Evolutionary conservation across 2,888 invertebrate genomes (phyloP).

Genomic region (Meteorus colon): DNA sequence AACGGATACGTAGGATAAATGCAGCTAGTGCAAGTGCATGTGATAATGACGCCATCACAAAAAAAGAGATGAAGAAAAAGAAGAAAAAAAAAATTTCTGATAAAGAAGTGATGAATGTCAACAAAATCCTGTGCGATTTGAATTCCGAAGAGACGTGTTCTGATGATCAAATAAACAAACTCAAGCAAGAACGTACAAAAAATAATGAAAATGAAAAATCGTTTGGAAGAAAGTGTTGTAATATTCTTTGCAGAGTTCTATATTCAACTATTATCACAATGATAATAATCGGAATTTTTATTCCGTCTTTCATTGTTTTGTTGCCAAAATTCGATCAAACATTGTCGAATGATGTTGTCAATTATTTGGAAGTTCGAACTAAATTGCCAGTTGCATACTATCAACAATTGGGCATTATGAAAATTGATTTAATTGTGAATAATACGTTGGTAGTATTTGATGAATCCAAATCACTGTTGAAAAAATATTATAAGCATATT

Average conservation of each 20-base stretch:
- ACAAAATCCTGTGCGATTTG: conserved; percentile 35
- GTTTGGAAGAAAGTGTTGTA: conserved; percentile 50
- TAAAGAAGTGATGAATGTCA: conserved; percentile 50
- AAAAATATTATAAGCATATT: conserved; percentile 50
- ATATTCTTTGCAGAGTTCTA: conserved; percentile 52
- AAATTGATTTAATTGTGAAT: conserved; percentile 49
- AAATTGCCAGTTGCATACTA: conserved; percentile 61
- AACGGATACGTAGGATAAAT: conserved; percentile 62
- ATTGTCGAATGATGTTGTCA: conserved; percentile 55
- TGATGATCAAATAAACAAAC: conserved; percentile 24
- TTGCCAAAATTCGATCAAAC: conserved; percentile 59
- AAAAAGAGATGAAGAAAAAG: conserved; percentile 60
- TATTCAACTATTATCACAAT: conserved; percentile 52
- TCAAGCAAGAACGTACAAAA: conserved; percentile 41
- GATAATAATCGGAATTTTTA: conserved; percentile 50
- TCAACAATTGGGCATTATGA: conserved; percentile 54
- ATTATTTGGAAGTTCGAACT: conserved; percentile 58
- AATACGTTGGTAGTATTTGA: conserved; percentile 50
- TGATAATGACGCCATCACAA: conserved; percentile 37
- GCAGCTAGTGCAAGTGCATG: conserved; percentile 52
- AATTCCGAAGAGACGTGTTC: conserved; percentile 11
- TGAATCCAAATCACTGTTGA: conserved; percentile 50
- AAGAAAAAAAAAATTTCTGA: conserved; percentile 59
- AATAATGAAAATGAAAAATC: conserved; percentile 10
- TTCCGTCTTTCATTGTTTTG: conserved; percentile 50